Evolutionary conservation across 2,113 vertebrate genomes (phyloP).

Genomic region (Toxotes jaculatrix): DNA sequence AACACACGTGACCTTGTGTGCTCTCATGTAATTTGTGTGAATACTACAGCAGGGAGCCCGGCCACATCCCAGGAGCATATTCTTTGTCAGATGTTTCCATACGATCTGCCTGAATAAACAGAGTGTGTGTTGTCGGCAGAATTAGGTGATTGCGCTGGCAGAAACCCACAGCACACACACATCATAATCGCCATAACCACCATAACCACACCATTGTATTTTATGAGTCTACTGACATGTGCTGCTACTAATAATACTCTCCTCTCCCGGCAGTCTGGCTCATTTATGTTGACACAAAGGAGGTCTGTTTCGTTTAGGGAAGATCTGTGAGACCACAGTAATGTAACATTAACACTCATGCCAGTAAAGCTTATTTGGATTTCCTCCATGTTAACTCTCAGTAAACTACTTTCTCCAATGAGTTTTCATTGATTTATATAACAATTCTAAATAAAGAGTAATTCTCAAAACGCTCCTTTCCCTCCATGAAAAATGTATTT

Average conservation of each 20-base stretch:
- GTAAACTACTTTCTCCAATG: background rate
- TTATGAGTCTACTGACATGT: background rate
- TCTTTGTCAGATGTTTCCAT: background rate
- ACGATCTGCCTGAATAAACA: background rate
- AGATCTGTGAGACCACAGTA: background rate
- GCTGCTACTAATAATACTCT: background rate
- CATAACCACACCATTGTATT: background rate
- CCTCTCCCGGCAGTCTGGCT: background rate
- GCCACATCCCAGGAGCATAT: background rate
- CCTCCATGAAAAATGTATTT: background rate
- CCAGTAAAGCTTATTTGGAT: background rate
- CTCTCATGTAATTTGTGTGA: conserved; percentile 11
- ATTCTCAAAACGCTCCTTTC: background rate
- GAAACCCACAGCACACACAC: background rate
- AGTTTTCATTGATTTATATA: background rate
- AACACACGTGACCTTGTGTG: conserved; percentile 22
- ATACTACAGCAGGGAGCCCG: background rate
- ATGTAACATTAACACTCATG: background rate
- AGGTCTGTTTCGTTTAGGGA: background rate
- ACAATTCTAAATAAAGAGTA: background rate
- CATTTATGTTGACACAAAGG: background rate
- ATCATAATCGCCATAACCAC: background rate
- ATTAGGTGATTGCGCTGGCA: background rate
- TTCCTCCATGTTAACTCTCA: background rate
- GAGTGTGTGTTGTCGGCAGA: background rate